phyloP scores from a whole-genome alignment of 2,888 invertebrate species.

The Troilus luridus region DNA sequence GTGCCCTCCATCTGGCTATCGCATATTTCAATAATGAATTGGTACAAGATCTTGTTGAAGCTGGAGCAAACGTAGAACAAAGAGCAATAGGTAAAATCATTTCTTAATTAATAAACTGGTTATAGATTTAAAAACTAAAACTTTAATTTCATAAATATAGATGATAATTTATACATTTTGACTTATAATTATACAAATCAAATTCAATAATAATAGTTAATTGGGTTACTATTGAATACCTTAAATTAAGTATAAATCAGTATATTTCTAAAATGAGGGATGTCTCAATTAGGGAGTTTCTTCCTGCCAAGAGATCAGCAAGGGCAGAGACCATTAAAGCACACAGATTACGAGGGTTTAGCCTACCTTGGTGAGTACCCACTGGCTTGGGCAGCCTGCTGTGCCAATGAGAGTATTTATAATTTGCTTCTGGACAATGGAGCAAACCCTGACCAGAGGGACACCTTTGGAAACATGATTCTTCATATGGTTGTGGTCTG shows the following conservation, averaged over 20 bases:
- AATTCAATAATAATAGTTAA: background rate
- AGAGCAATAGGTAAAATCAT: slow-evolving; percentile 84
- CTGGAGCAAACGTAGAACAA: slow-evolving; percentile 92
- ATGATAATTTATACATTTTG: background rate
- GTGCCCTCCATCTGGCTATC: slow-evolving; percentile 94
- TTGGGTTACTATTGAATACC: too few species aligned
- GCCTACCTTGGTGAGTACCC: slow-evolving; percentile 98
- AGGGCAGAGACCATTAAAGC: slow-evolving; percentile 79
- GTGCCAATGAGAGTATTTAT: slow-evolving; percentile 97
- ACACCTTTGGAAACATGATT: slow-evolving; percentile 97
- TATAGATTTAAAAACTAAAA: background rate
- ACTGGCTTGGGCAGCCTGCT: slow-evolving; percentile 97
- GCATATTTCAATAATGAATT: slow-evolving; percentile 97
- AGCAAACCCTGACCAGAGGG: slow-evolving; percentile 96
- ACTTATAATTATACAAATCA: background rate
- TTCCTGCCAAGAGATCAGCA: slow-evolving; percentile 97
- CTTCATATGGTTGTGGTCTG: slow-evolving; percentile 99
- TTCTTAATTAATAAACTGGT: background rate
- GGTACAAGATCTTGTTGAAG: slow-evolving; percentile 92
- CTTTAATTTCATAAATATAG: background rate
- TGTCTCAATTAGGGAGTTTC: slow-evolving; percentile 78
- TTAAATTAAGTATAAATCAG: background rate
- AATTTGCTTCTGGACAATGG: slow-evolving; percentile 93
- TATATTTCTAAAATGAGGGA: background rate
- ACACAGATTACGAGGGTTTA: slow-evolving; percentile 95